Evolutionary conservation across 2,113 vertebrate genomes (phyloP), one percentile per base, ranked within the genome.

Genomic region (Todiramphus chloris): DNA sequence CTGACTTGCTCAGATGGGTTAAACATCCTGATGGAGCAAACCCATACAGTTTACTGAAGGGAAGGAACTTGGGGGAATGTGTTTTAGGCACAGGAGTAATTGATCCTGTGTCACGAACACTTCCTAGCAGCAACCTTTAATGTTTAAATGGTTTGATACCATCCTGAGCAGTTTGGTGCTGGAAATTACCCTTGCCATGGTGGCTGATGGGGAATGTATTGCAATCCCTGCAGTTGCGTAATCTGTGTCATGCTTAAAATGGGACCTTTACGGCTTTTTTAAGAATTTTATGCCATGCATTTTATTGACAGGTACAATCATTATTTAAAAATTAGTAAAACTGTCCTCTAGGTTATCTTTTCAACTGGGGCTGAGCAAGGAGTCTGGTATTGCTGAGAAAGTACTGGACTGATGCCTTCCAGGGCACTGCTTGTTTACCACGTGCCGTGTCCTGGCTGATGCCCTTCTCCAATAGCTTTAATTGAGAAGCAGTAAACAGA

Each of bases 241-340:
- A 79, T 48, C 21, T 81, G 20, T 74, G 86, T 74, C 81, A 27
- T 91, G 83, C 79, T 93, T 97, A 79, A 95, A 96, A 93, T 58
- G 58, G n/a, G 46, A 48, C 35, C 6, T 83, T 81, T 56, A 24
- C 46, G 41, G 35, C n/a, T 78, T 89, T 90, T 69, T 53, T 15
- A 44, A 58, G 44, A 13, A 11, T 69, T 63, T 84, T 76, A 48
- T 72, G 53, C n/a, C n/a, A 5, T 59, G 8, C 6, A 31, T 62
- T 48, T 80, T 66, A 46, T 39, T 72, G 43, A 27, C 11, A 44
- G 64, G 43, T 67, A 16, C 27, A 53, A 56, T 16, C 16, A 23
- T 20, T 81, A 16, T 35, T 92, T 56, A 35, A 81, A 79, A 78
- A 64, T 68, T 4, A 69, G 51, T 59, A 39, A 89, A 89, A 39